These are phyloP conservation scores for Rhinolophus sinicus DNA, from an alignment of 2,113 vertebrate genomes.

Conservation along the genomic window DNA sequence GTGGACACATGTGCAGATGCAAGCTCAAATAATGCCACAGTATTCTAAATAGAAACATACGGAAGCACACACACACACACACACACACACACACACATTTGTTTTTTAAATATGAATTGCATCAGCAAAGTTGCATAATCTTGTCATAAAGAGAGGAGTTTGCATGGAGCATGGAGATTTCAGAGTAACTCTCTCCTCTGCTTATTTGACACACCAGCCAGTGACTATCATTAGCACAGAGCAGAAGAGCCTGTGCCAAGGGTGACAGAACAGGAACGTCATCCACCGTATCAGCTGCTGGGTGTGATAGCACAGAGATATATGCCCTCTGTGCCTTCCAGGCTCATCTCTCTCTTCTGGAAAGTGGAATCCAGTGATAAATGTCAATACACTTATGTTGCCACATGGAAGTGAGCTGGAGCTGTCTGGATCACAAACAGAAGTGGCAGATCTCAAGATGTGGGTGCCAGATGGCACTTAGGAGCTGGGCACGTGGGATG, in stretches of 20 bases:
- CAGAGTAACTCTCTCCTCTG: neutral
- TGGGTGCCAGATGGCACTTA: constrained; percentile 74
- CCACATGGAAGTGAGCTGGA: constrained; percentile 70
- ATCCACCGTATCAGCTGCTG: constrained; percentile 63
- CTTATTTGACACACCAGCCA: constrained; percentile 21
- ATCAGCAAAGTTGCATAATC: constrained; percentile 39
- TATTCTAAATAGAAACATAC: constrained; percentile 65
- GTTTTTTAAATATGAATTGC: constrained; percentile 9
- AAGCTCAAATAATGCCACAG: constrained; percentile 54
- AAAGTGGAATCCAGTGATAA: constrained; percentile 66
- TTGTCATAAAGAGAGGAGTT: constrained; percentile 19
- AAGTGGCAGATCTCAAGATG: constrained; percentile 64
- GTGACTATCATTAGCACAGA: constrained; percentile 52
- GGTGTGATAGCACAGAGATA: constrained; percentile 18
- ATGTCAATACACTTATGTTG: constrained; percentile 66
- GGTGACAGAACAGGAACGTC: constrained; percentile 63
- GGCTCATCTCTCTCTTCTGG: constrained; percentile 59
- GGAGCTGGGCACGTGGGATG: neutral
- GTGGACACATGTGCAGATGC: constrained; percentile 15
- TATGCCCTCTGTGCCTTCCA: constrained; percentile 44
- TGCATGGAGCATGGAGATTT: neutral
- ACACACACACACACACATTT: neutral
- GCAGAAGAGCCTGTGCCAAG: constrained; percentile 57
- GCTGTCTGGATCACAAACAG: constrained; percentile 63
- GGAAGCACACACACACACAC: neutral